These are phyloP conservation scores for Meganola albula DNA, from an alignment of 2,888 invertebrate species.

Conservation along the genomic window DNA sequence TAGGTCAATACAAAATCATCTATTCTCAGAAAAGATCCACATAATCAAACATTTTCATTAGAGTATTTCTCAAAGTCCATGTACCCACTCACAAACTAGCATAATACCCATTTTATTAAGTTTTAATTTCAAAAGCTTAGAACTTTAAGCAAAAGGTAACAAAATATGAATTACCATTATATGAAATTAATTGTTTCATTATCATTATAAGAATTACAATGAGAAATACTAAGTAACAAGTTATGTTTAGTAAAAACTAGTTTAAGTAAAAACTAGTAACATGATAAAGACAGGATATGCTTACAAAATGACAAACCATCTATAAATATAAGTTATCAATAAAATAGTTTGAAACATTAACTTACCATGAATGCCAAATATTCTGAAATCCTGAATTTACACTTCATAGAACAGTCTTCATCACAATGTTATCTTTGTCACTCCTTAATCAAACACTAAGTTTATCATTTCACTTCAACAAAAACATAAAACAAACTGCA, in stretches of 20 bases:
- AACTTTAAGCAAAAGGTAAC: too few species aligned
- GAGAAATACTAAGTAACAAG: too few species aligned
- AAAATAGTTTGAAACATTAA: constrained; percentile 13
- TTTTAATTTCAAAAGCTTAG: too few species aligned
- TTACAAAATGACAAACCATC: not conserved
- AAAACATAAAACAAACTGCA: constrained; percentile 32
- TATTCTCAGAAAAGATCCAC: too few species aligned
- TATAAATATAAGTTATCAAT: not conserved
- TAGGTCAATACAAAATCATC: too few species aligned
- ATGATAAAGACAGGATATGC: not conserved
- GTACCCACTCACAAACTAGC: too few species aligned
- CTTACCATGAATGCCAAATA: constrained; percentile 63
- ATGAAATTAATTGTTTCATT: not conserved
- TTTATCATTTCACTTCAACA: constrained; percentile 28
- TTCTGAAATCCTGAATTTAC: constrained; percentile 36
- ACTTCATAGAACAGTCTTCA: constrained; percentile 53
- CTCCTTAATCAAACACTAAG: constrained; percentile 33
- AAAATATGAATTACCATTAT: too few species aligned
- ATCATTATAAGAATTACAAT: not conserved
- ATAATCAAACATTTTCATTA: too few species aligned
- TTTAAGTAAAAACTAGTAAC: not conserved
- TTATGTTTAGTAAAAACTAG: too few species aligned
- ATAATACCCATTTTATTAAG: too few species aligned
- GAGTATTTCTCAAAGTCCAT: too few species aligned
- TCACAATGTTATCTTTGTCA: constrained; percentile 28